Conservation (phyloP, 1,140 invertebrate genomes). For the Diorhabda elongata region DNA sequence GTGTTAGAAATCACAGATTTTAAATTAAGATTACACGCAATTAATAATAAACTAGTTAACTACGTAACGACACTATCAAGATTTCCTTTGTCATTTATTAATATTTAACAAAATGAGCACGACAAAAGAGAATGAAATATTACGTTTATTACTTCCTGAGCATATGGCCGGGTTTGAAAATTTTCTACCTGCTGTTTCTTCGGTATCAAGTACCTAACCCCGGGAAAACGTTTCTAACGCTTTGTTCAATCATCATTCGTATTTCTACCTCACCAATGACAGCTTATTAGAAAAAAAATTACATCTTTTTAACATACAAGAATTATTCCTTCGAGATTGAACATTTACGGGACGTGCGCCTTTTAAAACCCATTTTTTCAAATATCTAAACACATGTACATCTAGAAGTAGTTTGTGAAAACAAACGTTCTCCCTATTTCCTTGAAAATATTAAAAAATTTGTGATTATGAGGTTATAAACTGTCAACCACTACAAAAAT, state of each 20-base stretch:
- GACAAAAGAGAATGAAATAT: slow-evolving; percentile 40
- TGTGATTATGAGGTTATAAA: no score
- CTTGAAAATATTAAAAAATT: no score
- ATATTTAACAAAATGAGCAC: slow-evolving; percentile 40
- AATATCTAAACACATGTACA: no score
- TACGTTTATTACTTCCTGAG: slow-evolving; percentile 36
- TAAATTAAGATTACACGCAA: slow-evolving; percentile 41
- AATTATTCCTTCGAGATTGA: no score
- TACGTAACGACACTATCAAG: slow-evolving; percentile 41
- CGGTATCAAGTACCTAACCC: neutral
- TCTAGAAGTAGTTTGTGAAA: no score
- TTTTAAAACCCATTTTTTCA: no score
- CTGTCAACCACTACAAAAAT: no score
- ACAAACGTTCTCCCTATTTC: no score
- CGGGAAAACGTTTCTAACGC: neutral
- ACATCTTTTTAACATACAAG: neutral
- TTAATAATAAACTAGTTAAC: slow-evolving; percentile 42
- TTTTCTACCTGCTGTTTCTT: neutral
- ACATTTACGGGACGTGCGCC: no score
- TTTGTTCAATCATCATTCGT: neutral
- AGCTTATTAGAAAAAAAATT: neutral
- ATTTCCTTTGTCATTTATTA: slow-evolving; percentile 42
- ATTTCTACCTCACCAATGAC: neutral
- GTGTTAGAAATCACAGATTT: slow-evolving; percentile 38
- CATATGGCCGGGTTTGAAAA: slow-evolving; percentile 27